Percentiles rank a stretch among this genome's conserved stretches.
Evolutionary conservation across 2,888 invertebrate genomes (phyloP).

Genomic region (Cosmopolites sordidus): DNA sequence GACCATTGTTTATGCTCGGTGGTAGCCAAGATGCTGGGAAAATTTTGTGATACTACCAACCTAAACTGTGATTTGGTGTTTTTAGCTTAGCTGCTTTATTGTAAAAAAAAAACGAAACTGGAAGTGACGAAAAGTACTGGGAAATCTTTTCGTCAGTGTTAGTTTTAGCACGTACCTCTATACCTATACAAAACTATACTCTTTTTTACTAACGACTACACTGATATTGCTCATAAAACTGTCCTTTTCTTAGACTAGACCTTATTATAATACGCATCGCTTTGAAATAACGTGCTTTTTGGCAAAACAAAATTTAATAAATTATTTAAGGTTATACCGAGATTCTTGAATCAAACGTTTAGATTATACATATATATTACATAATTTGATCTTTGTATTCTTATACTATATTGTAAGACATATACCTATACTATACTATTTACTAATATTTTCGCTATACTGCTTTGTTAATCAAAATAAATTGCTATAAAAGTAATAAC

Average conservation of each 20-base stretch:
- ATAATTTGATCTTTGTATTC: conserved; percentile 48
- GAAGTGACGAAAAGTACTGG: conserved; percentile 45
- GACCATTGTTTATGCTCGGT: conserved; percentile 44
- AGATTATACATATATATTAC: conserved; percentile 29
- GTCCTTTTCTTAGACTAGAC: conserved; percentile 6
- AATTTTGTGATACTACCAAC: conserved; percentile 50
- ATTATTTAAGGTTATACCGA: background rate
- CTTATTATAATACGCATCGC: background rate
- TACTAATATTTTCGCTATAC: conserved; percentile 46
- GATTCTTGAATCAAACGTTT: conserved; percentile 7
- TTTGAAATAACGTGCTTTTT: background rate
- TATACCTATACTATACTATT: conserved; percentile 20
- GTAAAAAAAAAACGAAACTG: conserved; percentile 26
- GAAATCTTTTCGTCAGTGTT: conserved; percentile 46
- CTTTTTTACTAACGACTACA: conserved; percentile 25
- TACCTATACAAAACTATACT: conserved; percentile 20
- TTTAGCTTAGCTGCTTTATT: conserved; percentile 33
- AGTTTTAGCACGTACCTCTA: conserved; percentile 25
- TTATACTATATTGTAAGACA: conserved; percentile 39
- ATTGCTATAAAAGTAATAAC: conserved; percentile 11
- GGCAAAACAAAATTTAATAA: background rate
- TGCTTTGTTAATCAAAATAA: conserved; percentile 24
- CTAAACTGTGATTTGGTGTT: conserved; percentile 47
- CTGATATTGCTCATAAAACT: conserved; percentile 20
- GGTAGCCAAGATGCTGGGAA: conserved; percentile 50